phyloP scores from a whole-genome alignment of 2,113 vertebrate species.

The Psephotus haematonotus region DNA sequence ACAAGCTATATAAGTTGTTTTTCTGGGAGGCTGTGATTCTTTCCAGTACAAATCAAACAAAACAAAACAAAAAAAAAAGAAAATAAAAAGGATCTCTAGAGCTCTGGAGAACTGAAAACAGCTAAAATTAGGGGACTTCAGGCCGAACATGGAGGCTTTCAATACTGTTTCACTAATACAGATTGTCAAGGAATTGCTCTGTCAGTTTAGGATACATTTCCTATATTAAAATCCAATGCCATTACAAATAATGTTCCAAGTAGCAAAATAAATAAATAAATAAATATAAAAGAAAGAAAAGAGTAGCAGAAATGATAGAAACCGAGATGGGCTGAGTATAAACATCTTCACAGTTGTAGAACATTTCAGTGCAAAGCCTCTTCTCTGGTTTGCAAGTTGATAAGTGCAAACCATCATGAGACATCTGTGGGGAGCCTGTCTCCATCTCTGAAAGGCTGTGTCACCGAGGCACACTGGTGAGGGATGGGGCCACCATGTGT shows the following conservation, averaged over 20 bases:
- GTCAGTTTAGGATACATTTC: background rate
- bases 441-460: background rate
- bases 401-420: background rate
- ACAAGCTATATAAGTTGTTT: background rate
- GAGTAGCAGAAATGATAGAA: background rate
- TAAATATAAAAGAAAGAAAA: background rate
- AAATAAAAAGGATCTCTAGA: background rate
- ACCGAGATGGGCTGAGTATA: background rate
- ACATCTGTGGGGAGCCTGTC: background rate
- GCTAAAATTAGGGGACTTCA: background rate
- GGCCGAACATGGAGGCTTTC: background rate
- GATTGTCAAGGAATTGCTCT: background rate
- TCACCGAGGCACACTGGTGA: background rate
- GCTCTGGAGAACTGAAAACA: background rate
- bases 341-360: background rate
- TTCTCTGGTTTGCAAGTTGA: background rate
- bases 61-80: background rate
- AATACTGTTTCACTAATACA: background rate
- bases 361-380: background rate
- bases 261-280: background rate
- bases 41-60: background rate
- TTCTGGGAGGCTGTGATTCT: background rate
- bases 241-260: background rate
- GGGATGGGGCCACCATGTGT: rapidly evolving
- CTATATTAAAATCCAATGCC: background rate